Percentiles rank a stretch among this genome's conserved stretches.
phyloP scores from a whole-genome alignment of 2,797 vertebrate genomes.

The Micrastur ruficollis region DNA sequence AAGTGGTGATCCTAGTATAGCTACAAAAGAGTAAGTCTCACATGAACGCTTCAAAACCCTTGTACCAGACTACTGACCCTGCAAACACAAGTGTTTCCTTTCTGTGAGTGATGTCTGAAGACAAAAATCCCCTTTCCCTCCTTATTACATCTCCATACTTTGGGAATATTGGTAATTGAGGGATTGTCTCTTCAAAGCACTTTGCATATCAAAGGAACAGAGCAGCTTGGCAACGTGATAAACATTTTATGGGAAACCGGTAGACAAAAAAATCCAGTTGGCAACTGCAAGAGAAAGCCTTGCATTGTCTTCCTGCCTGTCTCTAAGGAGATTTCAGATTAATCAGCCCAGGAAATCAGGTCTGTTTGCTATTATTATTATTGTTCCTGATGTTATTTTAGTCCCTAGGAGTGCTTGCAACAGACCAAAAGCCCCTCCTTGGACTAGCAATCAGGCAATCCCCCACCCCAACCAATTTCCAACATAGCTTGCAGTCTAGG shows the following conservation, averaged over 20 bases:
- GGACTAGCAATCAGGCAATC: background rate
- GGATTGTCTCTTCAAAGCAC: background rate
- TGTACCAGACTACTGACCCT: background rate
- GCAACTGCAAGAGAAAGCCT: background rate
- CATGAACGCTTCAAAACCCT: background rate
- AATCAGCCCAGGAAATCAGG: slow-evolving; percentile 4
- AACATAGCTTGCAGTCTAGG: background rate
- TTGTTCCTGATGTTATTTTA: background rate
- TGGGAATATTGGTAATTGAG: background rate
- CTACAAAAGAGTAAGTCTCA: background rate
- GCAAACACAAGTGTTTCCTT: background rate
- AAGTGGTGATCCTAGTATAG: background rate
- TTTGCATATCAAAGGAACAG: background rate
- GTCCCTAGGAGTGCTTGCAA: background rate
- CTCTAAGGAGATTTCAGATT: background rate
- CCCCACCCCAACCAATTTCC: background rate
- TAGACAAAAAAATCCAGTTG: background rate
- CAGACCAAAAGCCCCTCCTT: background rate
- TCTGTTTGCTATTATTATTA: background rate
- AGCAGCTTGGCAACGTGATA: background rate
- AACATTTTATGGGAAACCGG: background rate
- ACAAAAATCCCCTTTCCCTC: background rate
- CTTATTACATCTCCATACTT: background rate
- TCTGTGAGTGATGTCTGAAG: background rate
- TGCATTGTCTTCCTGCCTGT: background rate